Evolutionary conservation across 2,113 vertebrate species (phyloP).

Genomic region (Vanacampus margaritifer): DNA sequence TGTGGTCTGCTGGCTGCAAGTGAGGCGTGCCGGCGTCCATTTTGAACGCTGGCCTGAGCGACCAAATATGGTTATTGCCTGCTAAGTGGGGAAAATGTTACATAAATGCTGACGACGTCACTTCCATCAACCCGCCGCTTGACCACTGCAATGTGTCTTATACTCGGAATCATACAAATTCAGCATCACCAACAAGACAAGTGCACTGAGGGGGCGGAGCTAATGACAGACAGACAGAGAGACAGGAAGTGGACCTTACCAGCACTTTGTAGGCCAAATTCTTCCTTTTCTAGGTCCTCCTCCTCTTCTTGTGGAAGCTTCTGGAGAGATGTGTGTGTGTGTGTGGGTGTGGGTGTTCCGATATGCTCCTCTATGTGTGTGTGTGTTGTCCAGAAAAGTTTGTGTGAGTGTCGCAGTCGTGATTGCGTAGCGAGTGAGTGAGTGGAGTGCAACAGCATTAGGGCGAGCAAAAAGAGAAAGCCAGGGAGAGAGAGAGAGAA

Average conservation of each 20-base stretch:
- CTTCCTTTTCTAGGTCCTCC: slow-evolving; percentile 42
- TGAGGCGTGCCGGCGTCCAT: background rate
- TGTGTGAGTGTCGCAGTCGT: slow-evolving; percentile 10
- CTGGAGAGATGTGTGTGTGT: slow-evolving; percentile 21
- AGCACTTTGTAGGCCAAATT: slow-evolving; percentile 42
- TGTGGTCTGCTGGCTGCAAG: background rate
- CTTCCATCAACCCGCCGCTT: background rate
- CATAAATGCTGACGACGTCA: background rate
- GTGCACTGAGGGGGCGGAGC: slow-evolving; percentile 29
- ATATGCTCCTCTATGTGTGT: slow-evolving; percentile 9
- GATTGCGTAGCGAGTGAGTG: slow-evolving; percentile 30
- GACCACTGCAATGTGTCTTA: background rate
- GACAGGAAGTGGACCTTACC: slow-evolving; percentile 54
- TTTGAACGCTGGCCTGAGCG: background rate
- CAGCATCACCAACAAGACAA: background rate
- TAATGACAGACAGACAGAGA: slow-evolving; percentile 29
- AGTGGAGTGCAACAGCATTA: slow-evolving; percentile 2
- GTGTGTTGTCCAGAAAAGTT: background rate
- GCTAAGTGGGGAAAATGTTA: background rate
- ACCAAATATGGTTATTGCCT: background rate
- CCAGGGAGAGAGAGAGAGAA: slow-evolving; percentile 12
- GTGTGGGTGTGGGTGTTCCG: slow-evolving; percentile 12
- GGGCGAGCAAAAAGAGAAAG: slow-evolving; percentile 11
- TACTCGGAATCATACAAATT: too few species aligned
- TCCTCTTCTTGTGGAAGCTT: slow-evolving; percentile 40